Evolutionary conservation across 2,888 invertebrate genomes (phyloP).

Genomic region (Laothoe populi): DNA sequence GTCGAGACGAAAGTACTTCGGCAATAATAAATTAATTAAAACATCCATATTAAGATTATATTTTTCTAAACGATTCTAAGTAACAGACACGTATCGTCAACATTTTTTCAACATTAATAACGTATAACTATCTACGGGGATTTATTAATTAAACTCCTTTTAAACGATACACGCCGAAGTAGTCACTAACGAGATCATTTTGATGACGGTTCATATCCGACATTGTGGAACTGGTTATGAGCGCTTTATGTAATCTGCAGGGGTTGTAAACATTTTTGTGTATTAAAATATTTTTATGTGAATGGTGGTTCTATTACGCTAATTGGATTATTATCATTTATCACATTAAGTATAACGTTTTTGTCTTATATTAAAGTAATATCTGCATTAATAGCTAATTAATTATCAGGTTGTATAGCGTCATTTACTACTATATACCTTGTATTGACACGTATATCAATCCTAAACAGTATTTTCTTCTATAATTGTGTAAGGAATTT

Average conservation of each 20-base stretch:
- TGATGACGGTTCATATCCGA: slow-evolving; percentile 35
- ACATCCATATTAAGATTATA: not conserved
- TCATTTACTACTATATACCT: too few species aligned
- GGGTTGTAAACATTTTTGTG: slow-evolving; percentile 11
- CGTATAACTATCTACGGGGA: slow-evolving; percentile 6
- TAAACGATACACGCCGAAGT: slow-evolving; percentile 27
- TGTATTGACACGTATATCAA: too few species aligned
- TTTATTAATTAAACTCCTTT: slow-evolving; percentile 32
- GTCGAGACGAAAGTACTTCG: too few species aligned
- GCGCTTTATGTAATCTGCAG: slow-evolving; percentile 7
- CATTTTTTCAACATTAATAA: slow-evolving; percentile 17
- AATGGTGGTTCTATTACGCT: not conserved
- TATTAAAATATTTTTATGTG: not conserved
- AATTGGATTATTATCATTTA: too few species aligned
- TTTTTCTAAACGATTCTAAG: not conserved
- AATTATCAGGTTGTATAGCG: too few species aligned
- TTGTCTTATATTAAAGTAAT: too few species aligned
- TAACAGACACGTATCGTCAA: slow-evolving; percentile 5
- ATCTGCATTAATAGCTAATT: too few species aligned
- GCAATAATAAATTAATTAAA: not conserved
- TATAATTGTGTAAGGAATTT: too few species aligned
- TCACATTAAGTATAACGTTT: too few species aligned
- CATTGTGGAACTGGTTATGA: slow-evolving; percentile 29
- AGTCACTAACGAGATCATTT: slow-evolving; percentile 32
- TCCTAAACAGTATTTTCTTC: too few species aligned